Base-by-base conservation (phyloP, 2,888 invertebrate genomes). In the Lepas anatifera region DNA sequence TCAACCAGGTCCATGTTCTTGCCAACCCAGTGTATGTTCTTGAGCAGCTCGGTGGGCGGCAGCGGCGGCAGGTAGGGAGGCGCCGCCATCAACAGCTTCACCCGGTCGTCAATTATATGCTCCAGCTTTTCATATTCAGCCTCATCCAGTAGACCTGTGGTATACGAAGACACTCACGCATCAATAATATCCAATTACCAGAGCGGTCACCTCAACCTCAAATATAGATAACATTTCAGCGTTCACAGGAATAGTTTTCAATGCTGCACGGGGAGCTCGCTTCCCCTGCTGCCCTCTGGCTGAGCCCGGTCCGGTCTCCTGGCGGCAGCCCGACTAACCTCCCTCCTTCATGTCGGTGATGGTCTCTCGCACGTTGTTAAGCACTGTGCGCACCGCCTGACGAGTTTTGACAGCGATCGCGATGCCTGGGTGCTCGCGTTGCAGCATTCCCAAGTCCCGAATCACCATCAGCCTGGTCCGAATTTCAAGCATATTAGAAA, bases 321-420 rank as follows among this genome's bases (percentile, higher is more conserved):
- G n/a, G n/a, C n/a, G n/a, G 41, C 41, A 16, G 41, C 41, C 2
- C 52, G 2, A 68, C 68, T 18, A 39, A 64, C 73, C 81, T 72
- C 86, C 85, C 73, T 84, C 83, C 72, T 84, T 84, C 29, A 87
- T 77, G 68, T 81, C 80, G 73, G 83, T 81, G 75, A 85, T 80
- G 22, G 84, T 82, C 63, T 85, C 85, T 25, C 83, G 74, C 75
- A 86, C 79, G 79, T 84, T 83, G 73, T 86, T 86, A 1, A 87
- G 79, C 0, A 86, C 85, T 22, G 84, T 83, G 0, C 86, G 82
- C 64, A 84, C 84, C 0, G 86, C 86, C 74, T 87, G 86, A 8
- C 84, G 79, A 0, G 87, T 86, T 77, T 87, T 87, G 68, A 86
- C 85, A 0, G 86, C 85, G 68, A 86, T 83, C 1, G 86, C 86